Evolutionary conservation across 2,888 invertebrate species (phyloP), one percentile per base, ranked within the genome.

Genomic region (Rotaria magnacalcarata): DNA sequence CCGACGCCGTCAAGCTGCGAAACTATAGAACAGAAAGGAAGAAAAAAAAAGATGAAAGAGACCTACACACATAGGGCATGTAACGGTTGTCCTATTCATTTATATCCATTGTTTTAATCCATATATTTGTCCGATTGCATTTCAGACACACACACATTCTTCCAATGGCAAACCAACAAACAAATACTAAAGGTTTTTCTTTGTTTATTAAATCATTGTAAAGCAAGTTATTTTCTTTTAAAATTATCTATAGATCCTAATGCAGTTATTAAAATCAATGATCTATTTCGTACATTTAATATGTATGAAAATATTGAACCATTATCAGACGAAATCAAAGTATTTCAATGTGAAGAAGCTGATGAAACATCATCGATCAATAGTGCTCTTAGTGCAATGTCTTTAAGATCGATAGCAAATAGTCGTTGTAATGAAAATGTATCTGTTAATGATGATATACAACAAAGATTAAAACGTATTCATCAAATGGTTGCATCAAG

Each of bases 281-380:
- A 67, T 41, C 34, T 34, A 47, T 80, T 80, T 80, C 43, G 80
- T 47, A 80, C 80, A n/a, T 80, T 80, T n/a, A 47, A 80, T 14
- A 80, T 80, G 80, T 80, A 80, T 80, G 80, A 80, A 47, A 80
- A 80, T 80, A 67, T 67, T 34, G 67, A 67, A 67, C 67, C 67
- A 27, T 19, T 67, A 34, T 47, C 80, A 47, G 80, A 80, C 47
- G 80, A 80, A 80, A 24, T 80, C 4, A 80, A 80, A 80, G 80
- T 80, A 47, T 80, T 80, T 80, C 80, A 47, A 47, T 80, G 80
- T 47, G 80, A 80, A 47, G 47, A 80, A 47, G 43, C 80, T 14
- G 80, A 80, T 80, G 80, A 80, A 80, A 80, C 80, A 24, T 80
- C 80, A n/a, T 80, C 80, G 11, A 80, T 80, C 16, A 80, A 80